Evolutionary conservation across 2,888 invertebrate species (phyloP).

Genomic region (Torymus auratus): DNA sequence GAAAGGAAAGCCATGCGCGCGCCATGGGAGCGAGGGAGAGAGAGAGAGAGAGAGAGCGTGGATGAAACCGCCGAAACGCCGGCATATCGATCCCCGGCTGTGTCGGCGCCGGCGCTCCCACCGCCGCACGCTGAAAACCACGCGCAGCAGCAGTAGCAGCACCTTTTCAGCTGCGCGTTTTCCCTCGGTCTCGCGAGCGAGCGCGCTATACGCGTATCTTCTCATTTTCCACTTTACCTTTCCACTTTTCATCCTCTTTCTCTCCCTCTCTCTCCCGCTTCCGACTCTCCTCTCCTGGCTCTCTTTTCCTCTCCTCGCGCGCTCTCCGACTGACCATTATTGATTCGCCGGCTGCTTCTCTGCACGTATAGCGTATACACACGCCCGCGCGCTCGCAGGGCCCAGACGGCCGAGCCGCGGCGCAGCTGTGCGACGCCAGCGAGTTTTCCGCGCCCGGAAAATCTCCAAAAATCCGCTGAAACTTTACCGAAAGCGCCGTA

Average conservation of each 20-base stretch:
- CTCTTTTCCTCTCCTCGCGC: constrained; percentile 1
- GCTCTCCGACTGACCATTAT: constrained; percentile 46
- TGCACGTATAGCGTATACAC: not conserved
- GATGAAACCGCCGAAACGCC: constrained; percentile 28
- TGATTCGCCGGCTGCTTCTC: constrained; percentile 39
- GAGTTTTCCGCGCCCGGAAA: not conserved
- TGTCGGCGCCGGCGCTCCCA: too few relatives aligned
- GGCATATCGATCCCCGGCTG: constrained; percentile 36
- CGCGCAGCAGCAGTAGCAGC: not conserved
- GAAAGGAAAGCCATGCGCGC: not conserved
- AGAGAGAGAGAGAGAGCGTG: not conserved
- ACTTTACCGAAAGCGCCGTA: not conserved
- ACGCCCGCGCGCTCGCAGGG: not conserved
- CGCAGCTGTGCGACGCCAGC: constrained; percentile 2
- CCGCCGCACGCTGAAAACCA: constrained; percentile 28
- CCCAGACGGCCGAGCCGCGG: not conserved
- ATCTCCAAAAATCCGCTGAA: not conserved
- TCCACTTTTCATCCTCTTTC: constrained; percentile 22
- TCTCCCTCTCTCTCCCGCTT: not conserved
- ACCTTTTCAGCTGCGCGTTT: constrained; percentile 26
- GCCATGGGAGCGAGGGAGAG: not conserved
- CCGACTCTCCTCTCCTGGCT: not conserved
- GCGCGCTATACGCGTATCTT: constrained; percentile 16
- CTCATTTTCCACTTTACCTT: constrained; percentile 56
- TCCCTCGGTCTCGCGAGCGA: not conserved